phyloP scores from a whole-genome alignment of 2,888 invertebrate species.

The Orchesellides sinensis region DNA sequence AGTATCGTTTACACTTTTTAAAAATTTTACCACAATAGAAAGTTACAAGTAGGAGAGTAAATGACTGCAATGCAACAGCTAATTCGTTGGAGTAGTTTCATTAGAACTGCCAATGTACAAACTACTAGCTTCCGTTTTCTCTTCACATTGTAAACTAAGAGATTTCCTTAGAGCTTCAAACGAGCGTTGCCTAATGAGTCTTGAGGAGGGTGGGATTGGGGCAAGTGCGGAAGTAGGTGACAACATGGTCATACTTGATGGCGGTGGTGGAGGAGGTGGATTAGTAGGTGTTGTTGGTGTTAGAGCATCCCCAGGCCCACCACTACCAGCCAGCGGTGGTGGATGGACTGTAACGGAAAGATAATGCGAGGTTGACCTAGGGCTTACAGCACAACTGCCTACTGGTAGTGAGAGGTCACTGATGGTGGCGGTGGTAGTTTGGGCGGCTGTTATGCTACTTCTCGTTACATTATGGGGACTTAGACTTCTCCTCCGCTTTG shows the following conservation, averaged over 20 bases:
- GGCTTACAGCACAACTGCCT: not conserved
- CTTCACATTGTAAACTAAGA: constrained; percentile 69
- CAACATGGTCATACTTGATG: not conserved
- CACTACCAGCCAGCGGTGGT: not conserved
- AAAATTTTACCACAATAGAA: no score
- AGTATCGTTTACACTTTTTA: no score
- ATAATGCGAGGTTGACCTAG: constrained; percentile 11
- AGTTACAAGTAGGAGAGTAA: no score
- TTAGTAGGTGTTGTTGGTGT: constrained; percentile 12
- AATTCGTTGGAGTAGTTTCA: constrained; percentile 50
- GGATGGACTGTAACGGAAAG: constrained; percentile 36
- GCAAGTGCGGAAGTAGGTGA: constrained; percentile 18
- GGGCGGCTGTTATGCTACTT: not conserved
- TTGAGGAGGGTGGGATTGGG: constrained; percentile 15
- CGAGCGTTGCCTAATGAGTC: constrained; percentile 57
- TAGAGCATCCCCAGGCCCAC: not conserved
- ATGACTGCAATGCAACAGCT: no score
- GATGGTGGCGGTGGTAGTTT: not conserved
- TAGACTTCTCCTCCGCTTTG: constrained; percentile 32
- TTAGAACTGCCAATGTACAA: constrained; percentile 33
- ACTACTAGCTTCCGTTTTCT: constrained; percentile 20
- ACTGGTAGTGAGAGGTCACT: not conserved
- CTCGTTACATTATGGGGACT: constrained; percentile 34
- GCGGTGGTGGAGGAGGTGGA: no score
- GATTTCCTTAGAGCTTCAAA: constrained; percentile 67